phyloP scores from a whole-genome alignment of 2,888 invertebrate species.

The Athripsodes cinereus region DNA sequence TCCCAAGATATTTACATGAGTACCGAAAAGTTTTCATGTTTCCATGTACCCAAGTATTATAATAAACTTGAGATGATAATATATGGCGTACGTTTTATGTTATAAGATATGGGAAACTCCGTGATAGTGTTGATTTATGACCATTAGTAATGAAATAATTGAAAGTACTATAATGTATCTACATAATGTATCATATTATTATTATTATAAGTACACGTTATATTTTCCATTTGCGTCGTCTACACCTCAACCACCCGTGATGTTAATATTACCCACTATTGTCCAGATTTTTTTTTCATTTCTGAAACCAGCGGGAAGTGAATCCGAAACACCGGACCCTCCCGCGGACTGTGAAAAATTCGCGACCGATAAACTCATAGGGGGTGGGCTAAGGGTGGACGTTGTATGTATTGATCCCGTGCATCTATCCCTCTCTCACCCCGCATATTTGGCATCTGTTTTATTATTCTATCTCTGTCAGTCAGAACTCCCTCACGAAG shows the following conservation, averaged over 20 bases:
- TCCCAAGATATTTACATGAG: too few species aligned
- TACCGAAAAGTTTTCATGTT: too few species aligned
- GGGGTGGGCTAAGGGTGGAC: slow-evolving; percentile 13
- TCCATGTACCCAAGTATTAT: too few species aligned
- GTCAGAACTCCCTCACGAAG: slow-evolving; percentile 16
- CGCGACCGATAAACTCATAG: slow-evolving; percentile 22
- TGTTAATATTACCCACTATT: slow-evolving; percentile 12
- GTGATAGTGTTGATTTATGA: too few species aligned
- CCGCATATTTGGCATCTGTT: slow-evolving; percentile 7
- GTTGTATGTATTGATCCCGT: slow-evolving; percentile 26
- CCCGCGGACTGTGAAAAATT: slow-evolving; percentile 18
- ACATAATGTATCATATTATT: too few species aligned
- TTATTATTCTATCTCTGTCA: slow-evolving; percentile 17
- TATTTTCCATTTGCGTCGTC: not conserved
- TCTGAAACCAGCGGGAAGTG: slow-evolving; percentile 20
- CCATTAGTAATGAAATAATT: not conserved
- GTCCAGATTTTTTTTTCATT: slow-evolving; percentile 20
- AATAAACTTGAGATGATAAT: too few species aligned
- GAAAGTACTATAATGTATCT: not conserved
- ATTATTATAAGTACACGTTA: too few species aligned
- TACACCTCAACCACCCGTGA: slow-evolving; percentile 7
- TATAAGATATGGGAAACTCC: too few species aligned
- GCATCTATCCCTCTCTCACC: slow-evolving; percentile 22
- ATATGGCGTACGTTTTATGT: too few species aligned
- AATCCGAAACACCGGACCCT: slow-evolving; percentile 16